These are phyloP conservation scores for Gymnocypris eckloni DNA, from an alignment of 2,797 vertebrate genomes.

Conservation along the genomic window DNA sequence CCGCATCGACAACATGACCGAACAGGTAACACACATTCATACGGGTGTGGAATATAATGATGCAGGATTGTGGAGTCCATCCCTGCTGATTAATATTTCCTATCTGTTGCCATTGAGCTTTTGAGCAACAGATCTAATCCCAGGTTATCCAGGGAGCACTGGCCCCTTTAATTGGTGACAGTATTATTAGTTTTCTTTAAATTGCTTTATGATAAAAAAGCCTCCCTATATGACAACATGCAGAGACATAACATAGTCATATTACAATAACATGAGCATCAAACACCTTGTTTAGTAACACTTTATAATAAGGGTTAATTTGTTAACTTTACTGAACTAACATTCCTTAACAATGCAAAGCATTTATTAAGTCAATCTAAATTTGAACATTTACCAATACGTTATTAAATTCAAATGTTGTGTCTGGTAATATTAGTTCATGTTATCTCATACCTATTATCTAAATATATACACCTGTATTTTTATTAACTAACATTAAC, in stretches of 20 bases:
- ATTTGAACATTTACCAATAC: neutral
- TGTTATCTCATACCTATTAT: no score
- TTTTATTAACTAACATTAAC: no score
- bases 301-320: neutral
- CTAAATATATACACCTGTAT: neutral
- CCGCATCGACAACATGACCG: slow-evolving; percentile 90
- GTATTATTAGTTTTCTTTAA: neutral
- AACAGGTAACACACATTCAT: slow-evolving; percentile 83
- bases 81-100: neutral
- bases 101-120: neutral
- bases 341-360: neutral
- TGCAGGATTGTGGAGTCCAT: neutral
- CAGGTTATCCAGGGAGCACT: neutral
- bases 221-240: neutral
- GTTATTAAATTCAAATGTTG: neutral
- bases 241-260: neutral
- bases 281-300: neutral
- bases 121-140: neutral
- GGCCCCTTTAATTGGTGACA: slow-evolving; percentile 1
- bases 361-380: neutral
- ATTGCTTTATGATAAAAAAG: neutral
- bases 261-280: neutral
- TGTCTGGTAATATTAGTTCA: neutral
- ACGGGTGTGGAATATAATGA: slow-evolving; percentile 4
- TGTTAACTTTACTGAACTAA: neutral